Evolutionary conservation across 2,888 invertebrate genomes (phyloP).

Genomic region (Parnassius apollo): DNA sequence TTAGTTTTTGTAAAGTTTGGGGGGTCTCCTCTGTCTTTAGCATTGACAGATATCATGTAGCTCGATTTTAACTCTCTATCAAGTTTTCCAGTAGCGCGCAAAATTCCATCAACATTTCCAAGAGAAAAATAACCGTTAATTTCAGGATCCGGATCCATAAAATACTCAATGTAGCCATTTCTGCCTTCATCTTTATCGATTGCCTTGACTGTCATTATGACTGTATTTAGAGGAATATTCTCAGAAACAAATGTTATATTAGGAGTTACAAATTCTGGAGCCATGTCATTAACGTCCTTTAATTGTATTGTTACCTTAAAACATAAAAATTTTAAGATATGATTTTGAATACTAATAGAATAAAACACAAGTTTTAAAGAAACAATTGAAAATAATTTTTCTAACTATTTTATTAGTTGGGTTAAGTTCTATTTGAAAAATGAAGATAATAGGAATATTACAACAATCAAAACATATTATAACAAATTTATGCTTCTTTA

Average conservation of each 20-base stretch:
- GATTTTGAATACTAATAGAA: conserved; percentile 24
- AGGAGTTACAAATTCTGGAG: conserved; percentile 91
- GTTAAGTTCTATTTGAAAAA: conserved; percentile 3
- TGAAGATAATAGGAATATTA: neutral
- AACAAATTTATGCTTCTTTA: neutral
- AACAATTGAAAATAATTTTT: conserved; percentile 26
- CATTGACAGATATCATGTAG: conserved; percentile 89
- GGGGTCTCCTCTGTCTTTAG: conserved; percentile 93
- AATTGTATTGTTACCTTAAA: conserved; percentile 91
- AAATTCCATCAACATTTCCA: conserved; percentile 92
- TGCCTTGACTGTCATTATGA: conserved; percentile 94
- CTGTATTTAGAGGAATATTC: conserved; percentile 92
- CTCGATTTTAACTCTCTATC: conserved; percentile 90
- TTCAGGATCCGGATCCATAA: conserved; percentile 84
- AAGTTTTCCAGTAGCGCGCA: conserved; percentile 91
- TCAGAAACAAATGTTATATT: conserved; percentile 90
- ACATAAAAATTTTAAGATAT: neutral
- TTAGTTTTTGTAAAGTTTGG: conserved; percentile 85
- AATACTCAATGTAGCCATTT: conserved; percentile 95
- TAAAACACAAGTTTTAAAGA: conserved; percentile 22
- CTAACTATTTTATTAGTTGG: conserved; percentile 3
- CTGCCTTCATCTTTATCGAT: conserved; percentile 94
- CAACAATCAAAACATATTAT: neutral
- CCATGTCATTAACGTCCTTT: conserved; percentile 95
- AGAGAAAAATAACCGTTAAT: conserved; percentile 87